phyloP scores from a whole-genome alignment of 1,140 invertebrate species.

The Pteromalus puparum region DNA sequence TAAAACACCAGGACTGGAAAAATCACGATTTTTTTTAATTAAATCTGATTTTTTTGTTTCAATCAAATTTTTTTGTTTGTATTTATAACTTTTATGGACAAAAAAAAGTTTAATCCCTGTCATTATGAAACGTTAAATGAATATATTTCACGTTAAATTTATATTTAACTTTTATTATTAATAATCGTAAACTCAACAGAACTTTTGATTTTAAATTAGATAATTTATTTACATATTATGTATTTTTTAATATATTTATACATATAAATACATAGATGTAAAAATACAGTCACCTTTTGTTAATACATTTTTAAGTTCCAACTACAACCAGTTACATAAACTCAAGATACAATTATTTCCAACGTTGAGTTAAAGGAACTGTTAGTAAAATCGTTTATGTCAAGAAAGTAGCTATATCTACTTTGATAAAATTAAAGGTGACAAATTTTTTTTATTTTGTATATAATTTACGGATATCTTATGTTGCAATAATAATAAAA shows the following conservation, averaged over 20 bases:
- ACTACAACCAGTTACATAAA: background rate
- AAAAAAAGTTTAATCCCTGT: background rate
- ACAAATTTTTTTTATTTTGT: background rate
- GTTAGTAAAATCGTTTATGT: background rate
- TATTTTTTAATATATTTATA: slow-evolving; percentile 6
- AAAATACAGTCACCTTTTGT: background rate
- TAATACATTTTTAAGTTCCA: background rate
- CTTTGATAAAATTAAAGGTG: background rate
- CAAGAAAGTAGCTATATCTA: background rate
- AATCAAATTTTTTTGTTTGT: slow-evolving; percentile 2
- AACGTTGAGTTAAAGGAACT: background rate
- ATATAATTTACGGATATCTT: background rate
- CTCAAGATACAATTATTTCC: background rate
- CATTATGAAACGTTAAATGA: background rate
- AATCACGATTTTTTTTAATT: slow-evolving; percentile 10
- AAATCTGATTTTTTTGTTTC: slow-evolving; percentile 15
- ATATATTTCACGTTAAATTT: background rate
- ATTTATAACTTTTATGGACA: background rate
- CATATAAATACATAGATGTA: background rate
- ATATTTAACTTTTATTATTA: background rate
- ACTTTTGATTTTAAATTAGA: background rate
- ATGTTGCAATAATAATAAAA: background rate
- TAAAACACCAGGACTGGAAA: slow-evolving; percentile 24
- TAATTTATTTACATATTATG: slow-evolving; percentile 1
- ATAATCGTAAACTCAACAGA: background rate